Base-by-base conservation (phyloP, 2,797 vertebrate genomes). In the Leptoclinus maculatus region DNA sequence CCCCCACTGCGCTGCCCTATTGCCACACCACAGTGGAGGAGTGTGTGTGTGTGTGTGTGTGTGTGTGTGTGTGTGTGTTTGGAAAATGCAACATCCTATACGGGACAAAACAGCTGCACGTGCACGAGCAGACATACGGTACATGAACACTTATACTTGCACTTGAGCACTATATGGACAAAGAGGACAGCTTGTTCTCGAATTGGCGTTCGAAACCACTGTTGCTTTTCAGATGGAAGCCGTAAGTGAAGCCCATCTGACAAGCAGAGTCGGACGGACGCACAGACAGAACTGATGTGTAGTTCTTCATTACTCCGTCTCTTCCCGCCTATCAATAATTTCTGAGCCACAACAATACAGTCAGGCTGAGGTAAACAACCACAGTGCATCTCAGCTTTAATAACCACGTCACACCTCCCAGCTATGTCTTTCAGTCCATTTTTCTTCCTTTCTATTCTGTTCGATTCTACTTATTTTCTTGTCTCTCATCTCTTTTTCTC, bases 1-100 rank as follows among this genome's bases (percentile, higher is more conserved):
- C 86, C 89, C 92, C 91, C 49, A 63, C 89, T 88, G 94, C 1
- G 92, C 76, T 90, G 91, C 86, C 93, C 93, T 92, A 90, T 95
- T 79, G 57, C 67, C 60, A 39, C 69, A 51, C 80, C 75, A 79
- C 86, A 84, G 66, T 78, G 78, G 27, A 69, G 38, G 71, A 79
- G 63, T 5, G 23, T 14, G 23, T n/a, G n/a, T n/a, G n/a, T n/a
- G n/a, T n/a, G n/a, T n/a, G n/a, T 25, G 51, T 2, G 12, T 54
- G 57, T 77, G 75, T 17, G 21, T 67, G 63, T 53, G 47, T 47
- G 45, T 63, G 60, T 76, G 73, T 76, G 38, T 85, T 74, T 60
- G 54, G 29, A 67, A 59, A 71, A 76, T n/a, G 43, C 62, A 75
- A 79, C 60, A 80, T 66, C 14, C 43, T 63, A 54, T 63, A 54